phyloP scores from a whole-genome alignment of 2,797 vertebrate genomes.

The Thaleichthys pacificus region DNA sequence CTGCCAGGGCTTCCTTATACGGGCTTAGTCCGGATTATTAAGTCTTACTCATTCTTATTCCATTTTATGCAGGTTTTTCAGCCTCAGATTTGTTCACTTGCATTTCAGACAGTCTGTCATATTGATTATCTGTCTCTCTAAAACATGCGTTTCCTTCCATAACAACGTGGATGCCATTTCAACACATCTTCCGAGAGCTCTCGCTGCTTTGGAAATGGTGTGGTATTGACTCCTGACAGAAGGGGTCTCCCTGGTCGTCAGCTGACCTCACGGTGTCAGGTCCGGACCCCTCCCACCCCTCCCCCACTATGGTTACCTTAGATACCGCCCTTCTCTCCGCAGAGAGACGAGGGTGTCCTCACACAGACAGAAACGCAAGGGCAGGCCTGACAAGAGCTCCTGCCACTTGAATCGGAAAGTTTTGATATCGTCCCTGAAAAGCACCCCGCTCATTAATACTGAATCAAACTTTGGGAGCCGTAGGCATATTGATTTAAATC shows the following conservation, averaged over 20 bases:
- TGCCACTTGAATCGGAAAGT: conserved; percentile 50
- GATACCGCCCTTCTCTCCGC: conserved; percentile 41
- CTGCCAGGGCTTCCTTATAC: conserved; percentile 69
- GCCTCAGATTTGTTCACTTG: conserved; percentile 66
- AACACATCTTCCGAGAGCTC: conserved; percentile 52
- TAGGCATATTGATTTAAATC: conserved; percentile 68
- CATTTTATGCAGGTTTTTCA: conserved; percentile 70
- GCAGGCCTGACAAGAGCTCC: conserved; percentile 37
- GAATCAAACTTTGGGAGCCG: conserved; percentile 43
- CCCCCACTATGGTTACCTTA: conserved; percentile 40
- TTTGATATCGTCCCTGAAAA: conserved; percentile 49
- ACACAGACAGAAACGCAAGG: conserved; percentile 5
- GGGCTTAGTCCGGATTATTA: conserved; percentile 78
- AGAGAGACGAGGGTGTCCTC: conserved; percentile 5
- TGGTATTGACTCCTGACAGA: conserved; percentile 33
- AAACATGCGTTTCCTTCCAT: conserved; percentile 68
- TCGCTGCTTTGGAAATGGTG: conserved; percentile 55
- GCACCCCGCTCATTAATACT: conserved; percentile 63
- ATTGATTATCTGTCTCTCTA: conserved; percentile 66
- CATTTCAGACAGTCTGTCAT: conserved; percentile 57
- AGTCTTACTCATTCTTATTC: conserved; percentile 78
- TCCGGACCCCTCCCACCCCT: conserved; percentile 5
- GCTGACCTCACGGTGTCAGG: conserved; percentile 24
- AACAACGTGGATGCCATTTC: conserved; percentile 58
- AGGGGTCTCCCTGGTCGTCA: not conserved